Percentiles rank a stretch among this genome's conserved stretches.
Conservation (phyloP, 2,113 vertebrate genomes). For the Laticauda laticaudata region DNA sequence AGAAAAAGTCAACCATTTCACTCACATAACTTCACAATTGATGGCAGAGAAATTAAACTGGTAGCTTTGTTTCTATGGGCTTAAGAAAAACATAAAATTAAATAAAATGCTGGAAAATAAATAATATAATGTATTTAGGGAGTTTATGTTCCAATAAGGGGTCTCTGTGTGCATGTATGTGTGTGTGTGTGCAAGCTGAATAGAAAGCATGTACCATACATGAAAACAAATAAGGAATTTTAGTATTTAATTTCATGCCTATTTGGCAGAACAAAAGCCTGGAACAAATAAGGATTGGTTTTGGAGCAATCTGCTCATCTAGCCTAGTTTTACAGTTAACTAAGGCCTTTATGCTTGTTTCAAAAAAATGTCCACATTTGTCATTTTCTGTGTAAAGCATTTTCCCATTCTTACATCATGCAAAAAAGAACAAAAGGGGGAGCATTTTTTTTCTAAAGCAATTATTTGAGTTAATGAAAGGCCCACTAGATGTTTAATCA, state of each 20-base stretch:
- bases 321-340: not conserved
- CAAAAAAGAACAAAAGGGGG: not conserved
- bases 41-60: not conserved
- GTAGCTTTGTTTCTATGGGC: not conserved
- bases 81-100: not conserved
- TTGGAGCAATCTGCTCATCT: not conserved
- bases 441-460: not conserved
- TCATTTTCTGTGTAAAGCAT: not conserved
- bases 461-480: not conserved
- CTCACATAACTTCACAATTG: not conserved
- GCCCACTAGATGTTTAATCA: not conserved
- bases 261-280: not conserved
- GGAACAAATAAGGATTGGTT: not conserved
- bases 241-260: not conserved
- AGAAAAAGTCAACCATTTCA: not conserved
- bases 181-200: not conserved
- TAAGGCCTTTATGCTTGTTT: too few species aligned
- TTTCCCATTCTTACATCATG: not conserved
- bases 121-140: not conserved
- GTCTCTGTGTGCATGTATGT: not conserved
- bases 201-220: not conserved
- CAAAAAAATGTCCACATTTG: not conserved
- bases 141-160: not conserved
- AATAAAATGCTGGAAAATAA: not conserved
- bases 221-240: not conserved